These are phyloP conservation scores for Apostichopus leukothele DNA, from an alignment of 53 echinoderm and acorn worm genomes.

Conservation along the genomic window DNA sequence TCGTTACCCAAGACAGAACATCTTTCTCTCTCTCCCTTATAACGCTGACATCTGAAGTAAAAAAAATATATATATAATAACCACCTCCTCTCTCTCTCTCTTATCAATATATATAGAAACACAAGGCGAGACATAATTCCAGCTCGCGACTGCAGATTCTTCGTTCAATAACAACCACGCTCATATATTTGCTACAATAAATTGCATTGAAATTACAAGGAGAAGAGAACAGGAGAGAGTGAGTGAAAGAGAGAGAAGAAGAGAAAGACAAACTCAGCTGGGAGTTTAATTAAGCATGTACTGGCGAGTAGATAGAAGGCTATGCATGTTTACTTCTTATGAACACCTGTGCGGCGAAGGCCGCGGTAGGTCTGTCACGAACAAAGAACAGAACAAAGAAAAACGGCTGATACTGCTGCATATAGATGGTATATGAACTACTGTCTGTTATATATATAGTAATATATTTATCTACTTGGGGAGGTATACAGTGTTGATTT, in stretches of 20 bases:
- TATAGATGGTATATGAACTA: neutral
- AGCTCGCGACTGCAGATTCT: neutral
- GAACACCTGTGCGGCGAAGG: neutral
- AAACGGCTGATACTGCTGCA: neutral
- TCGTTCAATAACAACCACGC: neutral
- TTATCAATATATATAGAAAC: no score
- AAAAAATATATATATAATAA: no score
- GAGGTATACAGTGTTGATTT: neutral
- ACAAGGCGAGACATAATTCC: neutral
- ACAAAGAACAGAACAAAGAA: neutral
- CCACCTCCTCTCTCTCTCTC: no score
- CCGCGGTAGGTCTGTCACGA: neutral
- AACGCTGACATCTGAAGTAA: no score
- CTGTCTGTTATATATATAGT: neutral
- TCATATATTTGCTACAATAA: neutral
- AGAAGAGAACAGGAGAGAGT: neutral
- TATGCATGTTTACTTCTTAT: neutral
- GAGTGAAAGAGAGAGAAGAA: no score
- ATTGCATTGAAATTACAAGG: neutral
- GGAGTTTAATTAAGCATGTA: slow-evolving; percentile 3
- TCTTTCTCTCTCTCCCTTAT: no score
- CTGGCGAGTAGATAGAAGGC: neutral
- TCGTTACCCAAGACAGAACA: no score
- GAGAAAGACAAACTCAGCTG: neutral
- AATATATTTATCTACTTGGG: no score